Evolutionary conservation across 2,888 invertebrate species (phyloP).

Genomic region (Oscheius sp.): DNA sequence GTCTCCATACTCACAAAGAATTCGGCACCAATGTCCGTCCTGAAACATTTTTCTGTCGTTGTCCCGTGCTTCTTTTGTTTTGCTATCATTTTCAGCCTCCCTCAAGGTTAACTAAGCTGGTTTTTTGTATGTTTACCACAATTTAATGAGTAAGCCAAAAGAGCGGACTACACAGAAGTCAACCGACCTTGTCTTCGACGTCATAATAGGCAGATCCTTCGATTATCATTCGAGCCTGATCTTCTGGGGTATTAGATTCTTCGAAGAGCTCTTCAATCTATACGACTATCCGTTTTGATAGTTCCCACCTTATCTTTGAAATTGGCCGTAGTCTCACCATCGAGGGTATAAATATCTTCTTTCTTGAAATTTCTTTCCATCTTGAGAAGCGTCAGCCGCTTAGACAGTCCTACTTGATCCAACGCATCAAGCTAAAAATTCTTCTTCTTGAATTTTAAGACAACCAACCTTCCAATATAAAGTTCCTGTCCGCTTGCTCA

Average conservation of each 20-base stretch:
- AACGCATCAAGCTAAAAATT: conserved; percentile 56
- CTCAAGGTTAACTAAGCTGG: not conserved
- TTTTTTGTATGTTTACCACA: not conserved
- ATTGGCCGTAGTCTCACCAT: conserved; percentile 63
- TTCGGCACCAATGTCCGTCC: conserved; percentile 88
- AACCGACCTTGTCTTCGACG: conserved; percentile 59
- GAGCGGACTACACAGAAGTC: not conserved
- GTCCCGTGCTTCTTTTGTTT: not conserved
- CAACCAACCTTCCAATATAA: conserved; percentile 83
- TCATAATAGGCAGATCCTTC: conserved; percentile 68
- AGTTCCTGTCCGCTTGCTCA: conserved; percentile 81
- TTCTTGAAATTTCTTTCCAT: conserved; percentile 64
- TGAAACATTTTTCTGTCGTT: conserved; percentile 23
- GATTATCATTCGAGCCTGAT: conserved; percentile 65
- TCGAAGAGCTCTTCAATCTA: conserved; percentile 67
- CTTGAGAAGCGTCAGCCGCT: conserved; percentile 64
- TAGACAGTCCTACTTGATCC: conserved; percentile 61
- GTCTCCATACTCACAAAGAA: conserved; percentile 85
- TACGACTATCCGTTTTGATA: conserved; percentile 22
- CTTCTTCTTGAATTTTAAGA: not conserved
- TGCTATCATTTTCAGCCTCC: not conserved
- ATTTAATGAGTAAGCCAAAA: not conserved
- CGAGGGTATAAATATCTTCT: conserved; percentile 68
- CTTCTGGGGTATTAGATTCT: conserved; percentile 59
- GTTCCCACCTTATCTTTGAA: conserved; percentile 63